Evolutionary conservation across 2,888 invertebrate species (phyloP).

Genomic region (Gortyna flavago): DNA sequence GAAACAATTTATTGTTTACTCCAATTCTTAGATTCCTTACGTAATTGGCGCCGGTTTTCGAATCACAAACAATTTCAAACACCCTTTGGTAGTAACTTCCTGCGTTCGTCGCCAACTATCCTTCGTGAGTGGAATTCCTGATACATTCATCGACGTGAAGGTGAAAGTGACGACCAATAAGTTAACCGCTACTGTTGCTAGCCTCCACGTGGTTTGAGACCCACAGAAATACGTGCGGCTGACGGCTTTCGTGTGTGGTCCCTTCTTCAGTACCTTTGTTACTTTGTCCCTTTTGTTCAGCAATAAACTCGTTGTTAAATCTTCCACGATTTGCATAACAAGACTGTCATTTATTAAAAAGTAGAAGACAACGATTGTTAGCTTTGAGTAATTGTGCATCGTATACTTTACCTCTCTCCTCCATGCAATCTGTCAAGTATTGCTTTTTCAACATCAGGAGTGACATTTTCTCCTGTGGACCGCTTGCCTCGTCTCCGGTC

Average conservation of each 20-base stretch:
- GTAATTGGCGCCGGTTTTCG: slow-evolving; percentile 71
- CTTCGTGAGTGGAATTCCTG: slow-evolving; percentile 78
- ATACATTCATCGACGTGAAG: slow-evolving; percentile 69
- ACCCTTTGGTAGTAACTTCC: slow-evolving; percentile 71
- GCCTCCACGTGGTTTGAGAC: slow-evolving; percentile 63
- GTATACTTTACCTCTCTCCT: slow-evolving; percentile 91
- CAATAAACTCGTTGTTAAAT: slow-evolving; percentile 57
- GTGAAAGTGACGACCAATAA: slow-evolving; percentile 80
- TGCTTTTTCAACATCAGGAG: slow-evolving; percentile 80
- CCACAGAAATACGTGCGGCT: slow-evolving; percentile 68
- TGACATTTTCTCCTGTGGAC: slow-evolving; percentile 74
- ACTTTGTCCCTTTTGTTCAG: slow-evolving; percentile 58
- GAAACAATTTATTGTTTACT: slow-evolving; percentile 39
- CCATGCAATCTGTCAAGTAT: slow-evolving; percentile 92
- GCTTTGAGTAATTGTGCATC: slow-evolving; percentile 22
- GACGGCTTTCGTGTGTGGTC: slow-evolving; percentile 73
- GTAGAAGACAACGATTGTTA: background rate
- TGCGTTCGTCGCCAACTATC: slow-evolving; percentile 70
- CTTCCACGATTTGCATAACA: slow-evolving; percentile 56
- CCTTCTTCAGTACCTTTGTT: slow-evolving; percentile 52
- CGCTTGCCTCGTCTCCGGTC: slow-evolving; percentile 90
- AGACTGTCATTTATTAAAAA: slow-evolving; percentile 28
- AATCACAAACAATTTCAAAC: slow-evolving; percentile 75
- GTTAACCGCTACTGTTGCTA: slow-evolving; percentile 64
- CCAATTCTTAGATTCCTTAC: slow-evolving; percentile 58